Evolutionary conservation across 2,797 vertebrate species (phyloP), one percentile per base, ranked within the genome.

Genomic region (Gouania willdenowi): DNA sequence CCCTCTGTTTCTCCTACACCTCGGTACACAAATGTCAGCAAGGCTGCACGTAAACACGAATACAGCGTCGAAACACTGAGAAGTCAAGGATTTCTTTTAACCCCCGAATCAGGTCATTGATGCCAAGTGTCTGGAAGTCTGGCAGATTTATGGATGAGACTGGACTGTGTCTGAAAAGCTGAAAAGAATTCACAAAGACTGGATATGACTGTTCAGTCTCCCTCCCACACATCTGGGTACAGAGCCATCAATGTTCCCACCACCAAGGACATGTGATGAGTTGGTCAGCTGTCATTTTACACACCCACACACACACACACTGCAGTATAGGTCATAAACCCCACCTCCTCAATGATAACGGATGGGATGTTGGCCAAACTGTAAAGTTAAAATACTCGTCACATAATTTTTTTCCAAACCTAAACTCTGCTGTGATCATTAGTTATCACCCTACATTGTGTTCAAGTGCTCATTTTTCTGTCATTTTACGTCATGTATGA

Each of bases 211-310:
- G 77, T 66, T 69, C 50, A 15, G 55, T 50, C 33, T 52, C 38
- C 36, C 63, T 69, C 71, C 59, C 63, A 82, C 75, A 79, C 79
- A 84, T 79, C 79, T 82, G 75, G 75, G 74, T 66, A 83, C 79
- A 79, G 77, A 69, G 58, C 22, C 44, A 12, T 63, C 71, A 76
- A 66, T 81, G 77, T 81, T 70, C 68, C 53, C 26, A 7, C 13
- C 5, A 58, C 60, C 70, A 35, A 46, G 61, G 34, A 68, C 74
- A 30, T 35, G 28, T 47, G 60, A 76, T 69, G 56, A 52, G 38
- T 11, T 42, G 45, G 36, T 18, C 47, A 10, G 5, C 25, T 55
- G 34, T 39, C 35, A 50, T 44, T 62, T 59, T 22, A 50, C 24
- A 23, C 24, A 8, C 23, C 8, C 22, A 20, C 26, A 20, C 1